Conservation (phyloP, 2,113 vertebrate species). For the Diadophis punctatus region DNA sequence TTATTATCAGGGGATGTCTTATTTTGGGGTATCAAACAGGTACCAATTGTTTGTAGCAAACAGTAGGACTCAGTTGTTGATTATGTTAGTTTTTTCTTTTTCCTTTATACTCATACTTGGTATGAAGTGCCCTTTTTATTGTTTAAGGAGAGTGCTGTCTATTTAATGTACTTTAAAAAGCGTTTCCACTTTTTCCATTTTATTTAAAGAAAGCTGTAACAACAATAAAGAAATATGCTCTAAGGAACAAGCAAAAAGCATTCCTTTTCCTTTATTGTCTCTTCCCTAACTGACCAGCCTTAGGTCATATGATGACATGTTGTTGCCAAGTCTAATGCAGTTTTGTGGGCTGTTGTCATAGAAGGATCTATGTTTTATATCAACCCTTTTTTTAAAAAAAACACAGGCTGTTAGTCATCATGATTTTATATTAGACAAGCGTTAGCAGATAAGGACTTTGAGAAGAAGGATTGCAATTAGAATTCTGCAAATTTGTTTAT, state of each 20-base stretch:
- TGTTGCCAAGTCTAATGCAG: slow-evolving; percentile 30
- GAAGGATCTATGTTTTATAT: neutral
- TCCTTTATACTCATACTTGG: neutral
- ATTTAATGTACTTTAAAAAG: slow-evolving; percentile 32
- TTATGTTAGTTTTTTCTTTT: neutral
- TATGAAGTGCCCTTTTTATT: slow-evolving; percentile 29
- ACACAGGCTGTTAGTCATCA: neutral
- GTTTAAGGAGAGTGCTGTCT: slow-evolving; percentile 42
- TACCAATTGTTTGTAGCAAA: neutral
- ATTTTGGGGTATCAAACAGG: neutral
- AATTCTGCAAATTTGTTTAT: neutral
- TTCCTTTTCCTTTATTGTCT: slow-evolving; percentile 46
- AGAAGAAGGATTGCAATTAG: neutral
- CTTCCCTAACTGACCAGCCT: slow-evolving; percentile 9
- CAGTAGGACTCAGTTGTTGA: neutral
- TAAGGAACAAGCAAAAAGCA: slow-evolving; percentile 54
- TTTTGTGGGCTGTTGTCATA: neutral
- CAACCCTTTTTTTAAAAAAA: neutral
- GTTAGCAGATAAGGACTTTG: neutral
- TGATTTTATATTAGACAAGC: neutral
- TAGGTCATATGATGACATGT: slow-evolving; percentile 11
- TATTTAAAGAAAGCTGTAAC: slow-evolving; percentile 32
- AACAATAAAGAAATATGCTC: neutral
- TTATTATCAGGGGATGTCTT: too few relatives aligned
- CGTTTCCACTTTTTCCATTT: slow-evolving; percentile 43